Evolutionary conservation across 2,113 vertebrate species (phyloP).

Genomic region (Podilymbus podiceps): DNA sequence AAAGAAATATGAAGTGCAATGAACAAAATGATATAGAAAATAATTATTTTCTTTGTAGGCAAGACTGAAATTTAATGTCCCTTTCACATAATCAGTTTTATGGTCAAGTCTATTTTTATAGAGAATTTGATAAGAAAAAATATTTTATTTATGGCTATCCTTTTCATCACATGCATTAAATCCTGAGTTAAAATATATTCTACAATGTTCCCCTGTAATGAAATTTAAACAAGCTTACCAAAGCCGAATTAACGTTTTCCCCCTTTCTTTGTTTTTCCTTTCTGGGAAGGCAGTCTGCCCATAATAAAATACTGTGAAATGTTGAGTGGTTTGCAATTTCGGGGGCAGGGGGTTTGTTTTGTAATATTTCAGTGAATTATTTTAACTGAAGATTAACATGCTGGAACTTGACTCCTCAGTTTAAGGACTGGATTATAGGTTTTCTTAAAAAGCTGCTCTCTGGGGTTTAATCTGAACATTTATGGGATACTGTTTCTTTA

Average conservation of each 20-base stretch:
- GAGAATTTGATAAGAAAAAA: neutral
- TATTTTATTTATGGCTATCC: neutral
- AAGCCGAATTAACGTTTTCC: neutral
- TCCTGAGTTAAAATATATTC: neutral
- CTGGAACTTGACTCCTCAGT: neutral
- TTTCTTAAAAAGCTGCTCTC: neutral
- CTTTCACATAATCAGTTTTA: neutral
- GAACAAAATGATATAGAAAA: neutral
- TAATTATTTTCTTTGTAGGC: neutral
- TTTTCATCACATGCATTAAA: neutral
- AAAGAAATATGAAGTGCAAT: neutral
- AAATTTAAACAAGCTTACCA: neutral
- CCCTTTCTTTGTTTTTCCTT: neutral
- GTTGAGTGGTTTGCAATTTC: neutral
- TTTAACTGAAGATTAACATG: neutral
- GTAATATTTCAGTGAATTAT: neutral
- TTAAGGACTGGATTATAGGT: neutral
- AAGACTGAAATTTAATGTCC: slow-evolving; percentile 11
- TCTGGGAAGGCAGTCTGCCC: neutral
- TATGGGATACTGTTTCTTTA: neutral
- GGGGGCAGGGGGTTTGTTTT: neutral
- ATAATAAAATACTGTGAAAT: neutral
- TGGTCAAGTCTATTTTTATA: neutral
- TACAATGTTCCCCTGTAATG: neutral
- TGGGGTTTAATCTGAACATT: neutral